Conservation (phyloP, 2,113 vertebrate species). For the Coryphaenoides rupestris region DNA sequence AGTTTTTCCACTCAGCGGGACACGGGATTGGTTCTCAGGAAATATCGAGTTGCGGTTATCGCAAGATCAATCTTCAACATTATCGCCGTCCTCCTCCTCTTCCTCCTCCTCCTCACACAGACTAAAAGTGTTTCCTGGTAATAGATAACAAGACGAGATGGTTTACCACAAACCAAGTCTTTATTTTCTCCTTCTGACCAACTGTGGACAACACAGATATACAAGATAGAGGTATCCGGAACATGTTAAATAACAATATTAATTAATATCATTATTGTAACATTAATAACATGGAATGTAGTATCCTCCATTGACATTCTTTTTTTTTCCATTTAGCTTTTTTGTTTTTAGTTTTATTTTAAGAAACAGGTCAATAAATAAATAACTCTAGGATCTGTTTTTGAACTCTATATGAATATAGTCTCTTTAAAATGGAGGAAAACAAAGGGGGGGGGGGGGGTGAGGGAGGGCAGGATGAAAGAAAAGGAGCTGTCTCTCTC, state of each 20-base stretch:
- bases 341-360: constrained; percentile 57
- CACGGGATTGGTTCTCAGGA: not conserved
- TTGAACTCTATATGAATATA: constrained; percentile 50
- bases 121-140: not conserved
- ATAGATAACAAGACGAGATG: not conserved
- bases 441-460: constrained; percentile 13
- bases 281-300: constrained; percentile 75
- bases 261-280: constrained; percentile 68
- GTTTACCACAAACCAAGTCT: constrained; percentile 54
- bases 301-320: constrained; percentile 48
- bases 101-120: not conserved
- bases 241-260: constrained; percentile 71
- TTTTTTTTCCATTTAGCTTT: constrained; percentile 46
- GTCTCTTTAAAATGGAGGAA: constrained; percentile 31
- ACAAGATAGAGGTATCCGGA: constrained; percentile 62
- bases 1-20: not conserved
- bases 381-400: constrained; percentile 57
- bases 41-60: too few species aligned
- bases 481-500: constrained; percentile 22
- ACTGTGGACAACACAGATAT: constrained; percentile 59
- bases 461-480: constrained; percentile 23
- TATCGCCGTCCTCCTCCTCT: not conserved
- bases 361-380: constrained; percentile 74
- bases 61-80: too few species aligned
- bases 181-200: constrained; percentile 65